Evolutionary conservation across 1,140 invertebrate species (phyloP).

Genomic region (Sweltsa coloradensis): DNA sequence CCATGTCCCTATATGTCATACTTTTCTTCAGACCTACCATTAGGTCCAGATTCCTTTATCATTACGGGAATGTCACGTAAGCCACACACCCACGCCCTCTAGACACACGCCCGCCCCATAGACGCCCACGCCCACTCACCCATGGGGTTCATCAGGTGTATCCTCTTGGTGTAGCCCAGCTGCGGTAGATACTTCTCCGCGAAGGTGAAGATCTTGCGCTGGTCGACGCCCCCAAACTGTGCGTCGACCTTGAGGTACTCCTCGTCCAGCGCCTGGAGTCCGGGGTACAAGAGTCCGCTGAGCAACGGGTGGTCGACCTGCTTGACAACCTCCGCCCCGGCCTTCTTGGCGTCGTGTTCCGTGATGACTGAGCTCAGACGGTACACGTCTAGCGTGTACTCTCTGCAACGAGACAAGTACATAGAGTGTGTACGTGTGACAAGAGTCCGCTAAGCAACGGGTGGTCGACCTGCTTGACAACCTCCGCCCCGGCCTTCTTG

Average conservation of each 20-base stretch:
- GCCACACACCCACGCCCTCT: too few relatives aligned
- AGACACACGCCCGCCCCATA: too few relatives aligned
- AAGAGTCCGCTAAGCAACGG: conserved; percentile 89
- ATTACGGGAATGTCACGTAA: too few relatives aligned
- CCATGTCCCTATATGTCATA: too few relatives aligned
- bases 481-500: conserved; percentile 97
- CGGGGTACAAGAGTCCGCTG: conserved; percentile 91
- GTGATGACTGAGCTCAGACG: conserved; percentile 84
- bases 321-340: conserved; percentile 98
- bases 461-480: conserved; percentile 96
- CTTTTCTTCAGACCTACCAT: too few relatives aligned
- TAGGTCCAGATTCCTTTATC: too few relatives aligned
- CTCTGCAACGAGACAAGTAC: conserved; percentile 34
- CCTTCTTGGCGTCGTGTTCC: conserved; percentile 97
- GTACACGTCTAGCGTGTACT: conserved; percentile 97
- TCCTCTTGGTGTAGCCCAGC: conserved; percentile 83
- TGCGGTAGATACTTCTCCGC: conserved; percentile 94
- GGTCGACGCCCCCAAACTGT: conserved; percentile 98
- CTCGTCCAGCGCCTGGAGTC: conserved; percentile 91
- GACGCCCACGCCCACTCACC: conserved; percentile 57
- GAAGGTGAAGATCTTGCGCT: conserved; percentile 98
- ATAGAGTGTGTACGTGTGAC: conserved; percentile 28
- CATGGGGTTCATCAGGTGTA: conserved; percentile 99
- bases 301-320: conserved; percentile 92
- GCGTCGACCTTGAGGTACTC: conserved; percentile 96